phyloP scores from a whole-genome alignment of 2,797 vertebrate species.

The Cyclura pinguis region DNA sequence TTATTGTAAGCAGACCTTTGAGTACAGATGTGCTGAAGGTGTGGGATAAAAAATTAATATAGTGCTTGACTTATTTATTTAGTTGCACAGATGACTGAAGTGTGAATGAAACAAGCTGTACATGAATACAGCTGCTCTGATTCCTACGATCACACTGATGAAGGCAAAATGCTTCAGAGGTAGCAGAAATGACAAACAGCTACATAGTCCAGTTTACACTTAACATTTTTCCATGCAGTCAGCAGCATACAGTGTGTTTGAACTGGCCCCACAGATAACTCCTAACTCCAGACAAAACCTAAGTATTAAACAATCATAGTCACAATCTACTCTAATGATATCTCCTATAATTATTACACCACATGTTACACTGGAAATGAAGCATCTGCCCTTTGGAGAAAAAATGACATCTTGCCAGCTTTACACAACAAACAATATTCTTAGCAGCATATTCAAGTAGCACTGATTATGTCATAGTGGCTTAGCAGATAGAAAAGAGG shows the following conservation, averaged over 20 bases:
- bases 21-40: not conserved
- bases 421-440: not conserved
- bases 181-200: not conserved
- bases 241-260: not conserved
- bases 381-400: not conserved
- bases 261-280: not conserved
- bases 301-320: constrained; percentile 39
- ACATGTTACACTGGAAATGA: not conserved
- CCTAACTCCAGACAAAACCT: not conserved
- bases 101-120: not conserved
- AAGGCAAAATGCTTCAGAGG: not conserved
- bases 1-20: not conserved
- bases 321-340: constrained; percentile 53
- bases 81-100: constrained; percentile 11
- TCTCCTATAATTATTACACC: constrained; percentile 16
- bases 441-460: constrained; percentile 1
- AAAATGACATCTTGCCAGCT: not conserved
- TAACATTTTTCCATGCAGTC: not conserved
- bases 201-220: not conserved
- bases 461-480: not conserved
- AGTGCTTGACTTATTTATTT: constrained; percentile 7
- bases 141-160: not conserved
- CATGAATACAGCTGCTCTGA: constrained; percentile 2
- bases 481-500: not conserved
- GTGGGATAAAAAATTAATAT: not conserved